Evolutionary conservation across 2,113 vertebrate species (phyloP).

Genomic region (Hyperoodon ampullatus): DNA sequence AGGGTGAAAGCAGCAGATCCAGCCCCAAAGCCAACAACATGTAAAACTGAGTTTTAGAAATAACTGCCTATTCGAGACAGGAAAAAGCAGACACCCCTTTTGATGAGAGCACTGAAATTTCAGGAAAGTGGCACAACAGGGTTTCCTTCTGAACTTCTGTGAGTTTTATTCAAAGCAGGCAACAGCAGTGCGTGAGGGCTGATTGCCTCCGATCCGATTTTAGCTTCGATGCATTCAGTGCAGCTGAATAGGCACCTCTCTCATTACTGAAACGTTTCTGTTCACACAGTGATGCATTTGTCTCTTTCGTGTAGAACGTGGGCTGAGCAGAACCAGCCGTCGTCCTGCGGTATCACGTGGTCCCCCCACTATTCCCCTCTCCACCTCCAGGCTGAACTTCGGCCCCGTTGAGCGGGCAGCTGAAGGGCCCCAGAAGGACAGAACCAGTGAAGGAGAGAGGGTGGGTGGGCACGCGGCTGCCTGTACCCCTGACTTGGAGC

Average conservation of each 20-base stretch:
- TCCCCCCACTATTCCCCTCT: neutral
- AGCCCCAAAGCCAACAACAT: neutral
- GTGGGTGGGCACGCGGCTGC: neutral
- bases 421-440: neutral
- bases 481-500: neutral
- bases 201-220: neutral
- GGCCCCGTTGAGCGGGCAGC: neutral
- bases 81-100: neutral
- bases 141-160: neutral
- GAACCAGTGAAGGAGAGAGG: neutral
- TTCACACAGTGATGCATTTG: neutral
- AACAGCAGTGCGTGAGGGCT: neutral
- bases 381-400: neutral
- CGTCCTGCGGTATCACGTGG: neutral
- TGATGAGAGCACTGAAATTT: neutral
- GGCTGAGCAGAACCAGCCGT: neutral
- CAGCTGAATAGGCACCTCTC: neutral
- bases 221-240: neutral
- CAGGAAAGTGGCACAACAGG: neutral
- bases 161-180: conserved; percentile 12
- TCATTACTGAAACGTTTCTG: neutral
- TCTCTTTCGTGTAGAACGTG: neutral
- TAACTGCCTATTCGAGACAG: neutral
- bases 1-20: neutral
- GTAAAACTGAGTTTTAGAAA: neutral